Evolutionary conservation across 2,797 vertebrate species (phyloP), one percentile per base, ranked within the genome.

Genomic region (Bradypus variegatus): DNA sequence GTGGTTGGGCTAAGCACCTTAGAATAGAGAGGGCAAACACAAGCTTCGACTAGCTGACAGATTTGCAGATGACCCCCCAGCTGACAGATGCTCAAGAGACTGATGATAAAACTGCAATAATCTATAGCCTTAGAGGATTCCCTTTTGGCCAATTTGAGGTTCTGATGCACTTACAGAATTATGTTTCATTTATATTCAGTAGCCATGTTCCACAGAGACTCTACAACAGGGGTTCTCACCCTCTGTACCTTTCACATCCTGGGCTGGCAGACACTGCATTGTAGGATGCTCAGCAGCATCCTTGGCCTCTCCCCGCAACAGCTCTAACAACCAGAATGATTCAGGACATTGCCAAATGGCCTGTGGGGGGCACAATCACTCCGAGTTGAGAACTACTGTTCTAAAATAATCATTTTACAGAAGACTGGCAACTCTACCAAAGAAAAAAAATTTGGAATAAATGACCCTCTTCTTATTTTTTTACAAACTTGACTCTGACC

Each of bases 391-490:
- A 92, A 69, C 8, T 41, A 58, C 4, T 79, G 18, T 29, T 80
- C 45, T 69, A 77, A 93, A 76, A 67, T 60, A 84, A 12, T 80
- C 64, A 21, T 69, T 92, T 65, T 53, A 81, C 31, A 86, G 60
- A 85, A 60, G 38, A 80, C 53, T 33, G 33, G 18, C 76, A 80
- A 79, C 31, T 82, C 15, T 38, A 77, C 81, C 27, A 64, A 31
- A 38, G 77, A 70, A 12, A 91, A 65, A 84, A 8, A 21, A 60
- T 23, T 76, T 10, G 75, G 45, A 45, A 77, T 27, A 36, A 80
- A 89, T 4, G 67, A 67, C 60, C 18, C 55, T 4, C 19, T 16
- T 55, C 55, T 60, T 5, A 16, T 69, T 18, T 23, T 69, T 69
- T 69, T n/a, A 64, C 6, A 69, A n/a, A 62, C 50, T 27, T 25